Evolutionary conservation across 53 echinoderm and acorn worm species (phyloP), one percentile per base, ranked within the genome.

Genomic region (Apostichopus leukothele): DNA sequence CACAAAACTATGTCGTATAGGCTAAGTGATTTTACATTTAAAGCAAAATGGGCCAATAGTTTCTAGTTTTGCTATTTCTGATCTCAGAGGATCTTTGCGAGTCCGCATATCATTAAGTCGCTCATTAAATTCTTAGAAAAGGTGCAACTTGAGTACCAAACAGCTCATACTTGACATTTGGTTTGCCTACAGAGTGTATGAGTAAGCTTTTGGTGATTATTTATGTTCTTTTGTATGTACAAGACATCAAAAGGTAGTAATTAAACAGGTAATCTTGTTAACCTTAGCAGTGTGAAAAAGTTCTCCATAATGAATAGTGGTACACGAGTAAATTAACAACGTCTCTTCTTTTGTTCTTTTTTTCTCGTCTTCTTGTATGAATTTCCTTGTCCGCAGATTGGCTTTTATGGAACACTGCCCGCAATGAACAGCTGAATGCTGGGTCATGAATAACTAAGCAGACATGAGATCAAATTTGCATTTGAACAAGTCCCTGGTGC

Each of bases 311-410:
- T 39, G 39, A 39, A n/a, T n/a, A 71, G 71, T 71, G 18, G 71
- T 71, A 14, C 71, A 71, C 5, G 6, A 71, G 20, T 71, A 21
- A 18, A 71, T n/a, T 71, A 71, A n/a, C 20, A n/a, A 71, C 20
- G 63, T 76, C 76, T 81, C 80, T 83, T 73, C 78, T 88, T 90
- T 81, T 61, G 91, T 88, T 90, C 76, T 88, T 60, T 60, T 90
- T 27, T 80, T 78, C 74, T 87, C 87, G 68, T 86, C 91, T 76
- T 91, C 74, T 86, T 86, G 92, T 89, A 88, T 87, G 89, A 94
- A 90, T 92, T 94, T 90, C 81, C 84, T 94, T 91, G 84, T 74
- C 91, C 79, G 78, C 91, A 94, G 94, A 83, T 81, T 76, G 77
- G 51, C 25, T 21, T 84, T 76, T 6, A 19, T 7, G 18, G 75